Evolutionary conservation across 2,113 vertebrate genomes (phyloP).

Genomic region (Phalacrocorax pelagicus): DNA sequence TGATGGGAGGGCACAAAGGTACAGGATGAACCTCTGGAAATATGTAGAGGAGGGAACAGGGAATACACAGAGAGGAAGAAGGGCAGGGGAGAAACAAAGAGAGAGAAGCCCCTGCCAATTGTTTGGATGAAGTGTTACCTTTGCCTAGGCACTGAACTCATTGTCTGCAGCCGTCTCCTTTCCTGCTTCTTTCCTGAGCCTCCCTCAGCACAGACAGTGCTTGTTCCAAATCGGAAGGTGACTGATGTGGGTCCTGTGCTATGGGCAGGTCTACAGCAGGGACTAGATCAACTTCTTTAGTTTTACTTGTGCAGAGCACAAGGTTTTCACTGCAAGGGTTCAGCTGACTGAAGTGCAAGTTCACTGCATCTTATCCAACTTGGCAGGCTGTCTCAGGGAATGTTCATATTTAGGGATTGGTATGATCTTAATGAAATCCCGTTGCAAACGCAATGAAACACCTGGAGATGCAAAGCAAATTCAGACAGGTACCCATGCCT

Average conservation of each 20-base stretch:
- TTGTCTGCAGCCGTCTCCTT: constrained; percentile 12
- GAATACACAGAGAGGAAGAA: constrained; percentile 24
- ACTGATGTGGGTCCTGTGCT: background rate
- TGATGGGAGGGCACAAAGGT: background rate
- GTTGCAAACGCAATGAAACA: background rate
- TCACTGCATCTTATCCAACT: background rate
- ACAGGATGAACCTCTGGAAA: background rate
- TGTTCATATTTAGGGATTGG: background rate
- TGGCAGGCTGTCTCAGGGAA: background rate
- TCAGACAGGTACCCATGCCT: background rate
- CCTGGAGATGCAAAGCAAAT: background rate
- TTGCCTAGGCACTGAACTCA: constrained; percentile 25
- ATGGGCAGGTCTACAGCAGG: background rate
- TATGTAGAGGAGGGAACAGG: background rate
- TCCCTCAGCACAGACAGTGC: constrained; percentile 7
- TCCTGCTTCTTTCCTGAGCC: constrained; percentile 46
- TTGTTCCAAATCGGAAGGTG: constrained; percentile 32
- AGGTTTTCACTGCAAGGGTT: background rate
- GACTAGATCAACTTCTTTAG: background rate
- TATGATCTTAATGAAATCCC: background rate
- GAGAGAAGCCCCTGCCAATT: constrained; percentile 12
- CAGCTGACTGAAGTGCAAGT: background rate
- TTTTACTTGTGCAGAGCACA: background rate
- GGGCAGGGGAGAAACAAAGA: constrained; percentile 15
- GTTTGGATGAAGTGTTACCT: constrained; percentile 3